These are phyloP conservation scores for Psylliodes chrysocephalus DNA, from an alignment of 2,888 invertebrate genomes.

Conservation along the genomic window DNA sequence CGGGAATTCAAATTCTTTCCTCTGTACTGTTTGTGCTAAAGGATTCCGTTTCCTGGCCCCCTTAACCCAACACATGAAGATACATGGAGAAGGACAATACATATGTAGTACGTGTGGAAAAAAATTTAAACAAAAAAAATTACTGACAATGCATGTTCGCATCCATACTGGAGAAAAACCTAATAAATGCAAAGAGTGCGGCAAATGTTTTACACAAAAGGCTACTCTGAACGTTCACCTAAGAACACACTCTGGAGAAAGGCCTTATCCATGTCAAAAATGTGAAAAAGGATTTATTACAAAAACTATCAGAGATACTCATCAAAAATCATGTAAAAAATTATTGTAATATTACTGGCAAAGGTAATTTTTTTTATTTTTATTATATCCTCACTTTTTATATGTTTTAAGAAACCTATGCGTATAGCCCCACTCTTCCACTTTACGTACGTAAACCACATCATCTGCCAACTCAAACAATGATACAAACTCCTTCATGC, in stretches of 20 bases:
- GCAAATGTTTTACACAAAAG: constrained; percentile 50
- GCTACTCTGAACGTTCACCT: constrained; percentile 54
- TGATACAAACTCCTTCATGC: no score
- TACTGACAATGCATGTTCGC: constrained; percentile 52
- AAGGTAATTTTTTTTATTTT: no score
- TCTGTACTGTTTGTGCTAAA: constrained; percentile 62
- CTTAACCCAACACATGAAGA: constrained; percentile 54
- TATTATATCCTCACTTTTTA: no score
- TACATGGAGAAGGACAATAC: constrained; percentile 68
- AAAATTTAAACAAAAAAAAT: constrained; percentile 41
- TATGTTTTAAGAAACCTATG: no score
- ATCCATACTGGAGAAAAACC: constrained; percentile 54
- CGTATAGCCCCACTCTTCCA: no score
- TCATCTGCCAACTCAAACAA: no score
- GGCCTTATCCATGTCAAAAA: constrained; percentile 55
- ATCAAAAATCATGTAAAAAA: constrained; percentile 11
- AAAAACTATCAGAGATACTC: constrained; percentile 25
- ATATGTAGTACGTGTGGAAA: constrained; percentile 67
- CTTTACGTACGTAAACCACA: no score
- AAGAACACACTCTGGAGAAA: constrained; percentile 57
- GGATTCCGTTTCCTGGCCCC: constrained; percentile 54
- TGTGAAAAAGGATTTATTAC: constrained; percentile 51
- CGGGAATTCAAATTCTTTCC: constrained; percentile 56
- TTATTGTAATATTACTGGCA: background rate
- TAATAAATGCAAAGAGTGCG: constrained; percentile 52